Base-by-base conservation (phyloP, 1,140 invertebrate species). In the Tetraneura akinire region DNA sequence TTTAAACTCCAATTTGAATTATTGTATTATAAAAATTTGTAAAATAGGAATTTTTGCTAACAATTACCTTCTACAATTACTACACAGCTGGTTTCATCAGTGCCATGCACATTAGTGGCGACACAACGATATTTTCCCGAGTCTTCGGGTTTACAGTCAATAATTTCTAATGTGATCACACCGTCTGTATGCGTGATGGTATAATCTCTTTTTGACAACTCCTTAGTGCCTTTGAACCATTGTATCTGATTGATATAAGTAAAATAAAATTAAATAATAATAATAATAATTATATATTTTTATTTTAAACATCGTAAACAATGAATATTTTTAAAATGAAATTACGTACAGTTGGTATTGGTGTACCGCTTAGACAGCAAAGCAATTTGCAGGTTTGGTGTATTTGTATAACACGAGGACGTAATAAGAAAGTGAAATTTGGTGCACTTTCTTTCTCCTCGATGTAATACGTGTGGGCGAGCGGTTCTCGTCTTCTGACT, bases 391-490 rank as follows among this genome's bases (percentile, higher is more conserved):
- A 96, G 62, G 94, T 95, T 84, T 96, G 92, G 66, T 93, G 89
- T 83, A 96, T 93, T 87, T 99, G 98, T 89, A 99, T 99, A 80
- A 99, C 93, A 86, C 98, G 93, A 85, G 97, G 96, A 86, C 98
- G 91, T 68, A 99, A 90, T 83, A 96, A 90, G 93, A 99, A 99
- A 83, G 95, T 98, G 87, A 99, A 99, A 84, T 90, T 92, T 66
- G 98, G 98, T 23, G 93, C 93, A 83, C 91, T 91, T 87, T 97
- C 95, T 84, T 91, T 91, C 82, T 92, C 92, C 86, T 96, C 94
- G 87, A 95, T 91, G 93, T 93, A 96, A 87, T 94, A 91, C 80
- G 91, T 93, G 85, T 93, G 94, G 3, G 90, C 90, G n/a, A 95
- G 86, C 1, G 93, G 90, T 86, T 95, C 92, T 83, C 94, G 89